These are phyloP conservation scores for Clupea harengus DNA, from an alignment of 2,113 vertebrate species.

Conservation along the genomic window DNA sequence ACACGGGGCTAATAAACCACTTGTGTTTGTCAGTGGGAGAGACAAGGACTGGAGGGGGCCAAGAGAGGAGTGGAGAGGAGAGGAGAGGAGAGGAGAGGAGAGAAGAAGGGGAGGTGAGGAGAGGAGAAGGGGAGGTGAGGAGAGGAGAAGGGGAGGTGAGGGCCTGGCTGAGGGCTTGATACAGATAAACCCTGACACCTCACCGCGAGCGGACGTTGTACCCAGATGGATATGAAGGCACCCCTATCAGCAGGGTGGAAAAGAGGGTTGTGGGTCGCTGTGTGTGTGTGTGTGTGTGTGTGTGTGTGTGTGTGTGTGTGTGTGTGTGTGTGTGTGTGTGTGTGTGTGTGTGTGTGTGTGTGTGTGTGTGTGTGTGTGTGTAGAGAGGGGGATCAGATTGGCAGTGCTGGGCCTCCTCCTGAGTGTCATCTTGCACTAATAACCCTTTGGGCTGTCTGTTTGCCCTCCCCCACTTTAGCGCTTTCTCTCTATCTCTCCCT, in stretches of 20 bases:
- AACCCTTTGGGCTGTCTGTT: constrained; percentile 49
- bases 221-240: constrained; percentile 57
- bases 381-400: constrained; percentile 37
- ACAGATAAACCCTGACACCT: constrained; percentile 64
- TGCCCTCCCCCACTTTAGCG: constrained; percentile 13
- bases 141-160: constrained; percentile 40
- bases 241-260: constrained; percentile 39
- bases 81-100: not conserved
- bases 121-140: not conserved
- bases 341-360: constrained; percentile 24
- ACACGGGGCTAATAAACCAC: constrained; percentile 47
- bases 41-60: not conserved
- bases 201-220: constrained; percentile 52
- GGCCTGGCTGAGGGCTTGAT: constrained; percentile 52
- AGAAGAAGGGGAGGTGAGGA: not conserved
- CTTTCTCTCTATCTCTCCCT: not conserved
- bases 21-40: constrained; percentile 43
- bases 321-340: too few species aligned
- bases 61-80: constrained; percentile 9
- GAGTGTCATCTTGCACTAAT: constrained; percentile 54
- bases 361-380: constrained; percentile 31
- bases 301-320: not conserved
- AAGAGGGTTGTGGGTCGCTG: constrained; percentile 8
- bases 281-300: not conserved
- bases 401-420: constrained; percentile 40